Conservation (phyloP, 2,797 vertebrate species). For the Micropoecilia bifurca region DNA sequence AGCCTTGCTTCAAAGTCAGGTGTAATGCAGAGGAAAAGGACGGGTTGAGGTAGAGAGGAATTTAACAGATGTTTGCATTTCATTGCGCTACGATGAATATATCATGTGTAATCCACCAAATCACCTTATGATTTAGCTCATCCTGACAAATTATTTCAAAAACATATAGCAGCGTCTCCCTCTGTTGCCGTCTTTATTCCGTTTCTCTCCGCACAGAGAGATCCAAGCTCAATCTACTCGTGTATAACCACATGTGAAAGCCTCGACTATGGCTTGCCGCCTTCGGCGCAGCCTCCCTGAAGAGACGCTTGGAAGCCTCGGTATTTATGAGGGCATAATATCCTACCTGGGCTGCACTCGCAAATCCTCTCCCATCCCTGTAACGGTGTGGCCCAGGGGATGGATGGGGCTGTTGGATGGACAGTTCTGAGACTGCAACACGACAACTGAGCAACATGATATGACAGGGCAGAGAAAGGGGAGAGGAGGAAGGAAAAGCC, state of each 20-base stretch:
- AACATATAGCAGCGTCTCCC: slow-evolving; percentile 24
- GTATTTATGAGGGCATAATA: slow-evolving; percentile 59
- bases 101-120: slow-evolving; percentile 15
- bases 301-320: slow-evolving; percentile 25
- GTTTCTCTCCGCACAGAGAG: slow-evolving; percentile 22
- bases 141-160: slow-evolving; percentile 10
- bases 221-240: not conserved
- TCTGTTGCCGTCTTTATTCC: not conserved
- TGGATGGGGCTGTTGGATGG: slow-evolving; percentile 29
- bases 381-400: slow-evolving; percentile 53
- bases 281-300: slow-evolving; percentile 22
- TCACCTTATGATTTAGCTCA: not conserved
- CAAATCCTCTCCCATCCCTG: slow-evolving; percentile 37
- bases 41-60: not conserved
- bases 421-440: slow-evolving; percentile 50
- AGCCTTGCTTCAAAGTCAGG: slow-evolving; percentile 24
- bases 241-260: slow-evolving; percentile 22
- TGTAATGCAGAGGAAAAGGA: not conserved
- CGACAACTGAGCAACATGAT: slow-evolving; percentile 50
- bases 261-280: slow-evolving; percentile 38
- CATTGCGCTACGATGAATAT: slow-evolving; percentile 14
- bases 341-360: slow-evolving; percentile 68
- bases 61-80: slow-evolving; percentile 7
- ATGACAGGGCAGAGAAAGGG: slow-evolving; percentile 37
- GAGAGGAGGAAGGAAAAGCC: not conserved